A percentile compares a stretch with the other conserved stretches of the same genome.
These are phyloP conservation scores for Lucinisca nassula DNA, from an alignment of 2,888 invertebrate species.

Conservation along the genomic window DNA sequence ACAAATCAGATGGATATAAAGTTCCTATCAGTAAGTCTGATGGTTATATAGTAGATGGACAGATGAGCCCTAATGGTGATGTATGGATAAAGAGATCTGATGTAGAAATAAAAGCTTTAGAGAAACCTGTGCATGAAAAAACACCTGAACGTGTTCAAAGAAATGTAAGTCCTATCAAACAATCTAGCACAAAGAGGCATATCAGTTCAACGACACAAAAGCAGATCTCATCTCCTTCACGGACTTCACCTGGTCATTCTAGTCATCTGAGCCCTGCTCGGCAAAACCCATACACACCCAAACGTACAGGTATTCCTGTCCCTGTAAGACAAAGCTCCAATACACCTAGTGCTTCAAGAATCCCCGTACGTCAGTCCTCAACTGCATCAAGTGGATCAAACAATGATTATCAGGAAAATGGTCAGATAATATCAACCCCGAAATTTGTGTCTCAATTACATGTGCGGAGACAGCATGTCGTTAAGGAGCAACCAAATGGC, in stretches of 20 bases:
- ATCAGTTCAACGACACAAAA: conserved; percentile 2
- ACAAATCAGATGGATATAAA: conserved; percentile 6
- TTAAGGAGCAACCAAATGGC: conserved; percentile 54
- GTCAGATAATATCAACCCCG: conserved; percentile 45
- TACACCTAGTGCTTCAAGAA: neutral
- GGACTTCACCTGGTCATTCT: neutral
- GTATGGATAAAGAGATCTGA: conserved; percentile 50
- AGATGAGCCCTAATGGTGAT: conserved; percentile 35
- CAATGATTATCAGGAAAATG: conserved; percentile 41
- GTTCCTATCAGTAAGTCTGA: conserved; percentile 74
- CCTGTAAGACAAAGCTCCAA: neutral
- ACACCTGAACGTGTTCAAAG: conserved; percentile 7
- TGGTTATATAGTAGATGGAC: conserved; percentile 64
- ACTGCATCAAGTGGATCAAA: conserved; percentile 14
- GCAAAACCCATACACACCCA: neutral
- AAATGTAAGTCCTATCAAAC: conserved; percentile 26
- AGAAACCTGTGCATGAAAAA: neutral
- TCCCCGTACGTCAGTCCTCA: conserved; percentile 1
- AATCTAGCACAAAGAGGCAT: neutral
- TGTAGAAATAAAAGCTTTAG: conserved; percentile 5
- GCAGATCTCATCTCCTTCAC: neutral
- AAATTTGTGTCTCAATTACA: conserved; percentile 68
- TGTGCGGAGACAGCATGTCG: conserved; percentile 42
- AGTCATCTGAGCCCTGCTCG: neutral
- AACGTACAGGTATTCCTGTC: neutral